Evolutionary conservation across 2,797 vertebrate genomes (phyloP), one percentile per base, ranked within the genome.

Genomic region (Tauraco hartlaubi): DNA sequence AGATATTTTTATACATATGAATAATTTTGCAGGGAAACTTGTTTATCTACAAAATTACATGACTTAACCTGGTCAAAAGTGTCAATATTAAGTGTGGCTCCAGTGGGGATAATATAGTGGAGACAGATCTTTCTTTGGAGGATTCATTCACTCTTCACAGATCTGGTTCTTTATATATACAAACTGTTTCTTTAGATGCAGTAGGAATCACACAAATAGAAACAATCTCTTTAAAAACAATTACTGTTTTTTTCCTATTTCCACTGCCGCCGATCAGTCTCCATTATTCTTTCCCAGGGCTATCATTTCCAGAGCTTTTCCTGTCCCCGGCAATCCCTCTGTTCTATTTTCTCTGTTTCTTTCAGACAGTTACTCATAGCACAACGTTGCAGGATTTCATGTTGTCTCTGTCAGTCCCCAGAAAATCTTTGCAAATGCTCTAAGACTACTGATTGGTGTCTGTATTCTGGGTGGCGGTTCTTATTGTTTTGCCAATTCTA

Each of bases 261-360:
- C 35, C 19, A 68, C 29, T 61, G 58, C 33, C 0, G 2, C 49
- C 1, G 6, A 44, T 89, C 66, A 43, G 66, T 87, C 74, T 87
- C 84, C 63, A 69, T 78, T 85, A 76, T 71, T 87, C 35, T 76
- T 93, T 93, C 74, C 73, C 71, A 79, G 58, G 31, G 58, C 61
- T 94, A 61, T 90, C 3, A 90, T 94, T 95, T 96, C 51, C 69
- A 92, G 67, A 73, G 67, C 12, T 85, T 87, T 84, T 82, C 37
- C 59, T 84, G 48, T 91, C 59, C n/a, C 22, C 80, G 56, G 56
- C 10, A 80, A 74, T 83, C 33, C 31, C 11, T 75, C 54, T 79
- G 21, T 64, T 95, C 59, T 79, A 31, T 87, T 93, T 88, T 75
- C 18, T 61, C 74, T 71, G 7, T 89, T 95, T 93, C 54, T 88